phyloP scores from a whole-genome alignment of 2,113 vertebrate species.

The Gambusia holbrooki region DNA sequence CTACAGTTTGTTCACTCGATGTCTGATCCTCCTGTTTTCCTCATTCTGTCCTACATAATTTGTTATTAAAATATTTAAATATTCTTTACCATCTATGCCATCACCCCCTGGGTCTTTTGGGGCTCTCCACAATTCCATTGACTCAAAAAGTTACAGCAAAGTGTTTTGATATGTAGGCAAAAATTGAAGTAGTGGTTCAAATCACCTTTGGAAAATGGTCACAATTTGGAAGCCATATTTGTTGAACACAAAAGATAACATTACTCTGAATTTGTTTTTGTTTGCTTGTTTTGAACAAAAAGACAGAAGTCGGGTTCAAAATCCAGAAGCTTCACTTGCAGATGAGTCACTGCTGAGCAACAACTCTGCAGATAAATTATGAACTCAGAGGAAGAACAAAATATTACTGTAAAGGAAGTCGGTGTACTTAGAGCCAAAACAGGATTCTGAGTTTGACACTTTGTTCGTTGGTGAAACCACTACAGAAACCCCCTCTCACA shows the following conservation, averaged over 20 bases:
- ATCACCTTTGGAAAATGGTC: not conserved
- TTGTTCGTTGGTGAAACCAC: conserved; percentile 26
- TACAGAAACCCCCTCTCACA: conserved; percentile 21
- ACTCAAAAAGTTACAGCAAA: too few species aligned
- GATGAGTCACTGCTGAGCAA: conserved; percentile 10
- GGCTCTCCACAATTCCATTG: too few species aligned
- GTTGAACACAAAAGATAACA: not conserved
- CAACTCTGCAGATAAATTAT: conserved; percentile 5
- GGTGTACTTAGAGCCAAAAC: conserved; percentile 35
- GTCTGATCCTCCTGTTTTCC: too few species aligned
- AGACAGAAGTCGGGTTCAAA: not conserved
- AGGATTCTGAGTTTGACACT: conserved; percentile 23
- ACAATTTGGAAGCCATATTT: conserved; percentile 1
- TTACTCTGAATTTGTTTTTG: not conserved
- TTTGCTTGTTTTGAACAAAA: not conserved
- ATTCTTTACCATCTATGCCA: too few species aligned
- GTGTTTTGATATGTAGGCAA: not conserved
- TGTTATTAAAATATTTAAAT: too few species aligned
- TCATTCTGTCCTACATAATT: too few species aligned
- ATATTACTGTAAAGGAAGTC: conserved; percentile 26
- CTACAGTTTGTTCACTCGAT: too few species aligned
- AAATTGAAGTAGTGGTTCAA: not conserved
- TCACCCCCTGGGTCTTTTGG: too few species aligned
- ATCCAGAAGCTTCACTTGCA: conserved; percentile 3
- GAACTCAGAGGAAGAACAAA: not conserved